Base-by-base conservation (phyloP, 2,797 vertebrate species). In the Catamblyrhynchus diadema region DNA sequence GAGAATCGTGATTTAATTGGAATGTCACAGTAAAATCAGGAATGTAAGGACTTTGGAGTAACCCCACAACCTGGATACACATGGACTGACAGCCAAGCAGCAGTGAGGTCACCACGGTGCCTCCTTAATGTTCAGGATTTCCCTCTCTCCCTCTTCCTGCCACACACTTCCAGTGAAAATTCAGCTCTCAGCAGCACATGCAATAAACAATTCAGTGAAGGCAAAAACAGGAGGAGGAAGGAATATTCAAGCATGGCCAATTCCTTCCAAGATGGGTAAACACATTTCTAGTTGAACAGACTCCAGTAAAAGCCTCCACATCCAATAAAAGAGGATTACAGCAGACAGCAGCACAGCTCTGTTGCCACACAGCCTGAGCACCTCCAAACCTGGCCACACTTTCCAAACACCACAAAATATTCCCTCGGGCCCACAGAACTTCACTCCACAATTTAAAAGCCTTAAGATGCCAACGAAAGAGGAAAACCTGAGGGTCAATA, bases 361-460 rank as follows among this genome's bases (percentile, higher is more conserved):
- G 53, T 75, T 96, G 92, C 94, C 91, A 81, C 94, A 92, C 39
- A 79, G 81, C 81, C 74, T 1, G 37, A 91, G 72, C 59, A 96
- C 91, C 96, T 95, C 62, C 95, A 91, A 94, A 96, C 95, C 90
- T 32, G 72, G 95, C 88, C 97, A 97, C 97, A 70, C 96, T 97
- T 78, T 44, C 96, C 95, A 95, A 90, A 81, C 56, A 85, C 97
- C 97, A 96, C 97, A 97, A 97, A 98, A 94, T 70, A 97, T 77
- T 94, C 97, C 98, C 96, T 97, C n/a, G 0, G 97, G 97, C 97
- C 92, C 3, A 0, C 54, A 91, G 93, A 94, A 93, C 88, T 90
- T 75, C 11, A 95, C 95, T 93, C 95, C 94, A 91, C 96, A 97
- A 98, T 98, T 98, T 97, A 82, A 91, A 95, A 87, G 78, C 84